Evolutionary conservation across 2,797 vertebrate species (phyloP).

Genomic region (Oreochromis grahami): DNA sequence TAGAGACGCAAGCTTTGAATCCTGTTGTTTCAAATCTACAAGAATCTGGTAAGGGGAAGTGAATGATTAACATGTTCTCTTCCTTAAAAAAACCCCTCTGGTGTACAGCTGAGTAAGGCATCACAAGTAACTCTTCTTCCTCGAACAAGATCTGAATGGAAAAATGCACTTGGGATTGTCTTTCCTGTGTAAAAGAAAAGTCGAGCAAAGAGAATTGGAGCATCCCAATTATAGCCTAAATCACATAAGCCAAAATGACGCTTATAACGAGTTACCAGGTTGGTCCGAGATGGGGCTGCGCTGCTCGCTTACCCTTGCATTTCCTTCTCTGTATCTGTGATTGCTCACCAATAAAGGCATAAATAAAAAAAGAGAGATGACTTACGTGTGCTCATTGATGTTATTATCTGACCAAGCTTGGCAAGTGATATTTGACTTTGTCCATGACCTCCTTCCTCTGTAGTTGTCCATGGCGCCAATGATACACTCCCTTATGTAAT

Average conservation of each 20-base stretch:
- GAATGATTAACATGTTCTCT: background rate
- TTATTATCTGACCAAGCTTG: conserved; percentile 94
- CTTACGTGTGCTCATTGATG: conserved; percentile 97
- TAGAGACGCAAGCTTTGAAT: conserved; percentile 32
- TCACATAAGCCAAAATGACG: background rate
- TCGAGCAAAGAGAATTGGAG: background rate
- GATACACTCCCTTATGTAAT: conserved; percentile 93
- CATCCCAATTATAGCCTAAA: background rate
- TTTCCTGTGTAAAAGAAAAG: background rate
- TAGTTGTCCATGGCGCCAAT: conserved; percentile 88
- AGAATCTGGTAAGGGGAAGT: background rate
- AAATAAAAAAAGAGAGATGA: background rate
- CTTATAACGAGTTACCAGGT: background rate
- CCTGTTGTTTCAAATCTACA: conserved; percentile 29
- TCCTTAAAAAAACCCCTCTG: background rate
- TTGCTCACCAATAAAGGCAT: background rate
- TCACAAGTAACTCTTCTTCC: background rate
- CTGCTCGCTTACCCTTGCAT: background rate
- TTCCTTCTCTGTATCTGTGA: background rate
- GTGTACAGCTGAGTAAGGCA: background rate
- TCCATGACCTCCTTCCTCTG: conserved; percentile 88
- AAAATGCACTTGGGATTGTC: background rate
- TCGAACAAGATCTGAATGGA: background rate
- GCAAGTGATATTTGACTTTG: conserved; percentile 90
- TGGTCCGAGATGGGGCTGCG: background rate